Conservation (phyloP, 2,888 invertebrate genomes). For the Drosophila nr. perissopoda region DNA sequence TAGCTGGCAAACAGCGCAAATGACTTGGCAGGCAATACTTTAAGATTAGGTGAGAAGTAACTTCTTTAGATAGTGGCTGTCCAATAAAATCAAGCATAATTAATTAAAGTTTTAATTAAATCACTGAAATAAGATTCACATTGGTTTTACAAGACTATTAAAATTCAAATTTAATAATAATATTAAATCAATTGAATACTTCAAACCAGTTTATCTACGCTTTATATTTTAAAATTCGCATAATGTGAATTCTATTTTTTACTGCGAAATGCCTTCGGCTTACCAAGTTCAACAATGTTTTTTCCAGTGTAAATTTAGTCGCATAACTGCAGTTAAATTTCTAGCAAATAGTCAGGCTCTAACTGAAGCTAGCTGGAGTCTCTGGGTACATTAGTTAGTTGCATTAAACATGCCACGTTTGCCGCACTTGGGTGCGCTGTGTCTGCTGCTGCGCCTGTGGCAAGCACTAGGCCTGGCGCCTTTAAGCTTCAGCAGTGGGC, state of each 20-base stretch:
- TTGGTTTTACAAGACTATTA: not conserved
- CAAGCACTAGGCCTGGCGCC: slow-evolving; percentile 72
- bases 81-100: not conserved
- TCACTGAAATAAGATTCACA: not conserved
- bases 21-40: not conserved
- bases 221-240: not conserved
- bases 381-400: slow-evolving; percentile 43
- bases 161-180: not conserved
- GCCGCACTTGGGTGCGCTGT: slow-evolving; percentile 63
- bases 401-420: slow-evolving; percentile 57
- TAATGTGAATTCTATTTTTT: not conserved
- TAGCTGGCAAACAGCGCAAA: not conserved
- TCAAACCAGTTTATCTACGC: not conserved
- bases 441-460: slow-evolving; percentile 64
- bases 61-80: not conserved
- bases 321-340: slow-evolving; percentile 10
- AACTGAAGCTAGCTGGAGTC: not conserved
- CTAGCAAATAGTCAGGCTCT: not conserved
- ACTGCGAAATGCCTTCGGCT: not conserved
- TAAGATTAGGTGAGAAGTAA: not conserved
- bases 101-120: not conserved
- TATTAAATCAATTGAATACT: not conserved
- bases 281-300: not conserved
- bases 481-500: slow-evolving; percentile 25
- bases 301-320: slow-evolving; percentile 1